These are phyloP conservation scores for Mesoligia furuncula DNA, from an alignment of 2,888 invertebrate species.

Conservation along the genomic window DNA sequence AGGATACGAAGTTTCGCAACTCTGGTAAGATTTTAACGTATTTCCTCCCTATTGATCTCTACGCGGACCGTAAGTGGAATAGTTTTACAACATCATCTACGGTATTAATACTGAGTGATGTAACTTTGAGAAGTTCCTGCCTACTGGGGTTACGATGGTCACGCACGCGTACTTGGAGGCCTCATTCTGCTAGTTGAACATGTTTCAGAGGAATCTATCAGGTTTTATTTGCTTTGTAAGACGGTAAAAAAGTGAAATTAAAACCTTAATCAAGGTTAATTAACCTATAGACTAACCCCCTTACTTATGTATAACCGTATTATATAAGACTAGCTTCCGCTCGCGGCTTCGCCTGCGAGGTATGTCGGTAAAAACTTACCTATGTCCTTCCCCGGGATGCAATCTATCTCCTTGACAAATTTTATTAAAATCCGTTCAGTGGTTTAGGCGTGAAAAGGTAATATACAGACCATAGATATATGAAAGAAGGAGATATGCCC, in stretches of 20 bases:
- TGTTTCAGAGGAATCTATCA: slow-evolving; percentile 11
- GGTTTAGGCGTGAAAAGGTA: too few relatives aligned
- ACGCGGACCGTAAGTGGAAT: slow-evolving; percentile 64
- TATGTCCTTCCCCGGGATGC: too few relatives aligned
- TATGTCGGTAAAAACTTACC: too few relatives aligned
- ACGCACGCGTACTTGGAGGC: slow-evolving; percentile 10
- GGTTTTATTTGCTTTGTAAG: slow-evolving; percentile 4
- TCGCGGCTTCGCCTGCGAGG: too few relatives aligned
- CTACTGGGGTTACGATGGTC: slow-evolving; percentile 51
- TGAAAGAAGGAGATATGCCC: too few relatives aligned
- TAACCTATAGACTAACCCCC: too few relatives aligned
- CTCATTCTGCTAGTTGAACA: slow-evolving; percentile 3
- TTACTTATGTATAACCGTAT: too few relatives aligned
- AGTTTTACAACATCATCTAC: slow-evolving; percentile 63
- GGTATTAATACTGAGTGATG: slow-evolving; percentile 62
- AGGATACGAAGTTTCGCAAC: slow-evolving; percentile 72
- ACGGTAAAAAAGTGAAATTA: background rate
- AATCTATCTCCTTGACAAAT: too few relatives aligned
- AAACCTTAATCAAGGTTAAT: background rate
- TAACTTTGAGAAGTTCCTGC: slow-evolving; percentile 61
- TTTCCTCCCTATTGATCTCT: slow-evolving; percentile 71
- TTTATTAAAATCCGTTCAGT: too few relatives aligned
- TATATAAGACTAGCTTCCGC: too few relatives aligned
- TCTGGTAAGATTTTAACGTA: slow-evolving; percentile 72
- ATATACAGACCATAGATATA: too few relatives aligned